Percentiles rank a stretch among this genome's conserved stretches.
phyloP scores from a whole-genome alignment of 1,140 invertebrate genomes.

The Cepaea nemoralis region DNA sequence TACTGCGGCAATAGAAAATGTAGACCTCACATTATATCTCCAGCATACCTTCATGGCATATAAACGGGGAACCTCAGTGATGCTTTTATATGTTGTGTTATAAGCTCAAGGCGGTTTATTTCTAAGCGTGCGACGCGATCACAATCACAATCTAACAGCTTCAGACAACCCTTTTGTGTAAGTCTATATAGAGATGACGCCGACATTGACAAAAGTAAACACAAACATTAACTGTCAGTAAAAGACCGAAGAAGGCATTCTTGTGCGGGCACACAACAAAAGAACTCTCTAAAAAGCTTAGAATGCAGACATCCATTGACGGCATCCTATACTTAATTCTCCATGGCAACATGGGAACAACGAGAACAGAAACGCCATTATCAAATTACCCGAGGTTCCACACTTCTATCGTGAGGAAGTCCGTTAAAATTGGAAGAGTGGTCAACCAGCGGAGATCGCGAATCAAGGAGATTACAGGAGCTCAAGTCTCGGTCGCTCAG shows the following conservation, averaged over 20 bases:
- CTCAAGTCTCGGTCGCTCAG: background rate
- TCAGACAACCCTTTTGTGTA: too few species aligned
- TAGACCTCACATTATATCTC: too few species aligned
- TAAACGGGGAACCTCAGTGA: too few species aligned
- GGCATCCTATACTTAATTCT: background rate
- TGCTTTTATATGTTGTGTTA: too few species aligned
- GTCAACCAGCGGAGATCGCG: background rate
- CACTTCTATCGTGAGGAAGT: background rate
- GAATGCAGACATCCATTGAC: background rate
- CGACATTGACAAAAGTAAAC: too few species aligned
- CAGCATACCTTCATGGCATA: too few species aligned
- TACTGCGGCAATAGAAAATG: too few species aligned
- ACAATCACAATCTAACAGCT: too few species aligned
- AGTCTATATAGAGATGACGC: too few species aligned
- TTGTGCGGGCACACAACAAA: background rate
- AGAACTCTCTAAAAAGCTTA: background rate
- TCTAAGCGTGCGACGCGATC: too few species aligned
- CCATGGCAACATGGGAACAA: background rate
- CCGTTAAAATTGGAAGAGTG: background rate
- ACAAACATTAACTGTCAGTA: background rate
- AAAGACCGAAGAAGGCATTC: background rate
- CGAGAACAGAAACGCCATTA: background rate
- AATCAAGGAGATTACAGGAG: background rate
- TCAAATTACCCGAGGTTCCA: conserved; percentile 1
- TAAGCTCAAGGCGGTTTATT: too few species aligned